Evolutionary conservation across 2,797 vertebrate species (phyloP).

Genomic region (Lutjanus argentimaculatus): DNA sequence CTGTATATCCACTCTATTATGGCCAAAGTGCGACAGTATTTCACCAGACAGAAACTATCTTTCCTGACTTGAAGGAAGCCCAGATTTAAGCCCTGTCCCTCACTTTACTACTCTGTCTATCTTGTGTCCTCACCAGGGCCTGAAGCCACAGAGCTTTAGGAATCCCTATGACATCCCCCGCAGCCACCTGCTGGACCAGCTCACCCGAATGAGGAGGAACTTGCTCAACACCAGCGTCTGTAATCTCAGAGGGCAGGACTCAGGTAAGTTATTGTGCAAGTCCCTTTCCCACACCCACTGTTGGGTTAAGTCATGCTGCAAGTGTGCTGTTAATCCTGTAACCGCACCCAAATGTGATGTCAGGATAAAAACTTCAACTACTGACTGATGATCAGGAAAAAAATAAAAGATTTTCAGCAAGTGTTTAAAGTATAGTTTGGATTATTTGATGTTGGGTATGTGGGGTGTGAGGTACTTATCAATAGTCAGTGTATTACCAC

Average conservation of each 20-base stretch:
- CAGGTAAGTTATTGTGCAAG: conserved; percentile 85
- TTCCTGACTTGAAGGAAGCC: neutral
- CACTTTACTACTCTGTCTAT: conserved; percentile 37
- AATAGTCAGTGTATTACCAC: too few species aligned
- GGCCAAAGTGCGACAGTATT: neutral
- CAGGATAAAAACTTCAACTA: neutral
- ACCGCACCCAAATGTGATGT: neutral
- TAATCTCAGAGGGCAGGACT: conserved; percentile 93
- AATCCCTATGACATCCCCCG: conserved; percentile 98
- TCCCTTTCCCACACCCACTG: neutral
- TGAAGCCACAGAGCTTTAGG: conserved; percentile 95
- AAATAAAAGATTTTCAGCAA: neutral
- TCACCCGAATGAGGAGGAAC: conserved; percentile 98
- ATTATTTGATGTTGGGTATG: too few species aligned
- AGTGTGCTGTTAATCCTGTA: neutral
- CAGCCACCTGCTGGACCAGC: conserved; percentile 94
- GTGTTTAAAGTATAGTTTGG: neutral
- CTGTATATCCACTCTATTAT: neutral
- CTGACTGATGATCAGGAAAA: neutral
- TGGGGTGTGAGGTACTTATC: too few species aligned
- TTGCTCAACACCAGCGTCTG: conserved; percentile 92
- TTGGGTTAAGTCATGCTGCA: neutral
- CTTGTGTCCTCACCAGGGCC: conserved; percentile 82
- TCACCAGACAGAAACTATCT: conserved; percentile 2
- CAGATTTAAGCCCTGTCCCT: neutral